phyloP scores from a whole-genome alignment of 2,797 vertebrate species.

The Ambastaia sidthimunki region DNA sequence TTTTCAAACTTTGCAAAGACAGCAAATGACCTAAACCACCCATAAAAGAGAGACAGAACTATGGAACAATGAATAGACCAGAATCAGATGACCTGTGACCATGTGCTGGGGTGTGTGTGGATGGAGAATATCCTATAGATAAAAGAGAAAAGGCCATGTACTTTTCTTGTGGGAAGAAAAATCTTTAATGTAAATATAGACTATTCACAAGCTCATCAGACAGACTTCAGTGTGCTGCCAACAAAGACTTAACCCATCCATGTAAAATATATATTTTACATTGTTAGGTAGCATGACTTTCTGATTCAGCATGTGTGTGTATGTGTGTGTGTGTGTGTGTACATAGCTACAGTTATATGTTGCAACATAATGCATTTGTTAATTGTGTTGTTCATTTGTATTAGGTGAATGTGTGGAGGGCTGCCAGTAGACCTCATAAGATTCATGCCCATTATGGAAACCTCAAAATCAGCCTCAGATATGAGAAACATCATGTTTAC shows the following conservation, averaged over 20 bases:
- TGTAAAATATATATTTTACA: background rate
- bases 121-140: background rate
- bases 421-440: too few relatives aligned
- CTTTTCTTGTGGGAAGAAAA: background rate
- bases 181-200: background rate
- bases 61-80: background rate
- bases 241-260: background rate
- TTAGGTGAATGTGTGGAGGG: too few relatives aligned
- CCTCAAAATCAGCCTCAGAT: slow-evolving; percentile 40
- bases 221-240: too few relatives aligned
- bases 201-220: background rate
- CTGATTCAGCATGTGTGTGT: too few relatives aligned
- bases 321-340: too few relatives aligned
- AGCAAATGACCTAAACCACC: background rate
- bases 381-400: too few relatives aligned
- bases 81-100: background rate
- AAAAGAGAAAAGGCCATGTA: background rate
- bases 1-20: background rate
- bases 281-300: background rate
- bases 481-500: slow-evolving; percentile 6
- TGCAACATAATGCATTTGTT: too few relatives aligned
- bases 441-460: slow-evolving; percentile 17
- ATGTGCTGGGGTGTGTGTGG: background rate
- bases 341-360: too few relatives aligned
- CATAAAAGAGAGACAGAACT: background rate